Percentiles rank a stretch among this genome's conserved stretches.
These are phyloP conservation scores for Drosophila ercepeae DNA, from an alignment of 1,140 invertebrate species.

Conservation along the genomic window DNA sequence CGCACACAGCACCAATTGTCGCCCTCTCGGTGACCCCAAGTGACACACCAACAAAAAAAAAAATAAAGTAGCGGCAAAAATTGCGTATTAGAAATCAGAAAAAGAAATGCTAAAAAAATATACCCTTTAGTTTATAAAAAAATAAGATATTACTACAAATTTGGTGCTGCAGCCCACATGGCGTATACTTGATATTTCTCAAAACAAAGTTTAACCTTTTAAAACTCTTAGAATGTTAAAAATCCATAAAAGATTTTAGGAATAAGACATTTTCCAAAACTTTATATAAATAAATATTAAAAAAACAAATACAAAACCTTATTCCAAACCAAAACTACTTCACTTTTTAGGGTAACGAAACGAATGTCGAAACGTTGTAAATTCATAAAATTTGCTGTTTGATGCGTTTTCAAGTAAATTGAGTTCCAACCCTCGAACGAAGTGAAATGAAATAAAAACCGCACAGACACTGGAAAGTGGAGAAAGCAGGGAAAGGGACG, in stretches of 20 bases:
- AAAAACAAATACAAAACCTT: no score
- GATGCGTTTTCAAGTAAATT: conserved; percentile 82
- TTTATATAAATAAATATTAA: no score
- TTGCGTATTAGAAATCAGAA: not conserved
- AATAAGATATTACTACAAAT: not conserved
- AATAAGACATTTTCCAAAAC: no score
- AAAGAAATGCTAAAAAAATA: not conserved
- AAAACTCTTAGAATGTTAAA: no score
- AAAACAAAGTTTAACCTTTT: no score
- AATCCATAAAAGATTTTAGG: no score
- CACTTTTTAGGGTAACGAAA: conserved; percentile 10
- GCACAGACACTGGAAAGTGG: conserved; percentile 51
- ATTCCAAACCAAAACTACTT: not conserved
- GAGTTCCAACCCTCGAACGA: conserved; percentile 79
- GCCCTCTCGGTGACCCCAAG: conserved; percentile 71
- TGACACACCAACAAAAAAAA: conserved; percentile 38
- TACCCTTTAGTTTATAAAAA: not conserved
- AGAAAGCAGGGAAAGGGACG: conserved; percentile 2
- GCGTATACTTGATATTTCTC: no score
- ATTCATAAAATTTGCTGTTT: conserved; percentile 82
- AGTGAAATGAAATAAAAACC: conserved; percentile 82
- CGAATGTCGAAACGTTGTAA: conserved; percentile 76
- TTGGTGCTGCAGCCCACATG: no score
- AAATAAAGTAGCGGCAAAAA: not conserved
- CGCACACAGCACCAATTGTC: conserved; percentile 63